These are phyloP conservation scores for Empis stercorea DNA, from an alignment of 2,888 invertebrate genomes.

Conservation along the genomic window DNA sequence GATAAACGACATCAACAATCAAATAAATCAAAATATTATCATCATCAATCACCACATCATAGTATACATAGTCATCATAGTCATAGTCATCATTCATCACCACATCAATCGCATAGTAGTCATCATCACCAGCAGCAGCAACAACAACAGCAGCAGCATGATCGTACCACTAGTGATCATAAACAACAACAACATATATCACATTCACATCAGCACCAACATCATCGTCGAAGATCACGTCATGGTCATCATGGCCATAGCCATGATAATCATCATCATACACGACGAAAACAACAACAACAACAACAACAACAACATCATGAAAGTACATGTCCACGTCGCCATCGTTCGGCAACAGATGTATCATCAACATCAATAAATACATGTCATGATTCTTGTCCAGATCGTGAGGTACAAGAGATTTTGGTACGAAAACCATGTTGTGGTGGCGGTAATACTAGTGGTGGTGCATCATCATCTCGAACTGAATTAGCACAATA, in stretches of 20 bases:
- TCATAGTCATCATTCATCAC: slow-evolving; percentile 20
- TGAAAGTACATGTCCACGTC: slow-evolving; percentile 22
- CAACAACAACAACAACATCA: slow-evolving; percentile 11
- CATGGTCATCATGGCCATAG: slow-evolving; percentile 21
- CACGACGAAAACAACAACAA: slow-evolving; percentile 6
- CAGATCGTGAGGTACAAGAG: slow-evolving; percentile 32
- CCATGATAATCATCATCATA: slow-evolving; percentile 18
- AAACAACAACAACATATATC: not conserved
- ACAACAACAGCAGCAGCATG: slow-evolving; percentile 2
- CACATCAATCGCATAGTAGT: slow-evolving; percentile 18
- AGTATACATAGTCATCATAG: slow-evolving; percentile 22
- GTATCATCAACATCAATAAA: slow-evolving; percentile 28
- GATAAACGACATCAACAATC: slow-evolving; percentile 8
- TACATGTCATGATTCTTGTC: slow-evolving; percentile 29
- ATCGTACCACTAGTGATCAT: slow-evolving; percentile 3
- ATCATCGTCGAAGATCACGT: slow-evolving; percentile 13
- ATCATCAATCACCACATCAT: slow-evolving; percentile 15
- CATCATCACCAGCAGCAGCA: slow-evolving; percentile 1
- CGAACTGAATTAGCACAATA: slow-evolving; percentile 34
- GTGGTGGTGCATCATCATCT: slow-evolving; percentile 18
- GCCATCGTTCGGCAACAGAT: slow-evolving; percentile 33
- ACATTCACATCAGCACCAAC: slow-evolving; percentile 14
- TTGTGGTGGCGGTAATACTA: slow-evolving; percentile 11
- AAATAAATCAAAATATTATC: slow-evolving; percentile 16
- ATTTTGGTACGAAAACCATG: slow-evolving; percentile 29